Conservation (phyloP, 2,888 invertebrate species). For the Eucera pruinosa region DNA sequence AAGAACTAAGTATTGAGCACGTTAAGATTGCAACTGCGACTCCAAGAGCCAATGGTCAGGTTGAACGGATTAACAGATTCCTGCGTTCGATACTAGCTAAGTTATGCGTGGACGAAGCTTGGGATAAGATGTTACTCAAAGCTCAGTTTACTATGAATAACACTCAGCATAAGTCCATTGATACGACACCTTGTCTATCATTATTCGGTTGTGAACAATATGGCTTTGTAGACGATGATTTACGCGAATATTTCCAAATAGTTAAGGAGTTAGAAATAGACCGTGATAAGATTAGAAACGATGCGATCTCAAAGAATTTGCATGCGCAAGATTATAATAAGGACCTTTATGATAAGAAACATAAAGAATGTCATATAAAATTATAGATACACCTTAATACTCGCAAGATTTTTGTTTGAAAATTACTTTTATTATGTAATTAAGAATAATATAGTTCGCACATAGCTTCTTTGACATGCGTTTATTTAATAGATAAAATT, state of each 20-base stretch:
- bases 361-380: too few relatives aligned
- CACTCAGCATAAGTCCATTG: slow-evolving; percentile 18
- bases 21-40: too few relatives aligned
- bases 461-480: too few relatives aligned
- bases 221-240: background rate
- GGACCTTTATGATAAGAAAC: background rate
- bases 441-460: too few relatives aligned
- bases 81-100: too few relatives aligned
- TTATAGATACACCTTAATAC: too few relatives aligned
- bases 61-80: too few relatives aligned
- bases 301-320: background rate
- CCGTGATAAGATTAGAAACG: background rate
- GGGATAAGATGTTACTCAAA: slow-evolving; percentile 2
- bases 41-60: too few relatives aligned
- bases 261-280: background rate
- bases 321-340: slow-evolving; percentile 7
- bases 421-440: too few relatives aligned
- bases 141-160: slow-evolving; percentile 38
- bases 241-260: background rate
- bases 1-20: background rate
- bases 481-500: too few relatives aligned
- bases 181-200: slow-evolving; percentile 13
- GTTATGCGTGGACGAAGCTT: background rate
- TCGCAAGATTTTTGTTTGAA: too few relatives aligned
- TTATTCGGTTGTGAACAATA: slow-evolving; percentile 22